Conservation (phyloP, 2,113 vertebrate species). For the Megaceryle maxima region DNA sequence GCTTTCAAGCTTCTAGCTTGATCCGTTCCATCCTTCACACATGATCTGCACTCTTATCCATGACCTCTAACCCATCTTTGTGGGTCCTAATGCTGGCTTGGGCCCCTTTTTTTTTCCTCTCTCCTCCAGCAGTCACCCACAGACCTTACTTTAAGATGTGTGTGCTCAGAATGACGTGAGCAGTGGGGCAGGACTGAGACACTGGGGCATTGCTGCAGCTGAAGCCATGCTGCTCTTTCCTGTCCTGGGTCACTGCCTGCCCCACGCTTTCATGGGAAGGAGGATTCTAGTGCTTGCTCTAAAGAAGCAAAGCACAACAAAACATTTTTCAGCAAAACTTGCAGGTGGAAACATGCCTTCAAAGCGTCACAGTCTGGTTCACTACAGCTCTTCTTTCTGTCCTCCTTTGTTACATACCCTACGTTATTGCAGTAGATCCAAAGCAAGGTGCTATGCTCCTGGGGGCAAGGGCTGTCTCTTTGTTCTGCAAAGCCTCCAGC, state of each 20-base stretch:
- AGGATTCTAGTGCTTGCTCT: neutral
- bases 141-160: accelerated
- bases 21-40: neutral
- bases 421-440: neutral
- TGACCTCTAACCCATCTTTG: neutral
- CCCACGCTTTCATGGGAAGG: neutral
- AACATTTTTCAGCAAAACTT: neutral
- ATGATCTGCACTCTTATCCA: neutral
- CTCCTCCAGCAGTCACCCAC: neutral
- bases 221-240: accelerated
- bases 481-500: neutral
- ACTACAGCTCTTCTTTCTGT: neutral
- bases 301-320: neutral
- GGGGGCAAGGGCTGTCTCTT: neutral
- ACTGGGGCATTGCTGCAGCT: neutral
- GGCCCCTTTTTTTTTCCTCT: neutral
- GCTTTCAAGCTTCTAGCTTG: neutral
- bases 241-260: accelerated
- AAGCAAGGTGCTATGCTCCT: neutral
- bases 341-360: neutral
- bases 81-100: neutral
- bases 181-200: neutral
- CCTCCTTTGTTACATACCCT: neutral
- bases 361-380: neutral
- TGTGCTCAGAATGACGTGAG: accelerated